These are phyloP conservation scores for Teinopalpus imperialis DNA, from an alignment of 2,888 invertebrate species.

Conservation along the genomic window DNA sequence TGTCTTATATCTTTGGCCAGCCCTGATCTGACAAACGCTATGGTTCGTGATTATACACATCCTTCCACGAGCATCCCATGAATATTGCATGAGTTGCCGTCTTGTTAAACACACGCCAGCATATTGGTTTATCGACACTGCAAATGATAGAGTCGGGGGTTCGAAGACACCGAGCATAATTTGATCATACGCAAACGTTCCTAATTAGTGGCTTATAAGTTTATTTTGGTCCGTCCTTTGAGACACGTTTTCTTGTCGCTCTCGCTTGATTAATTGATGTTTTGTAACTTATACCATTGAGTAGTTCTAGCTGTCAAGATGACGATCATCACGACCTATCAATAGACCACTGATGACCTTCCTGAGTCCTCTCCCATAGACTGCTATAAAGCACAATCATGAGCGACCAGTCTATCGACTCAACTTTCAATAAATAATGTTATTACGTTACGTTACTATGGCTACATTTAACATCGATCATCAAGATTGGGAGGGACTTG, in stretches of 20 bases:
- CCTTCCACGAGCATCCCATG: conserved; percentile 54
- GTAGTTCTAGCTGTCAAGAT: background rate
- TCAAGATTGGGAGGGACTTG: no score
- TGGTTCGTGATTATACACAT: conserved; percentile 63
- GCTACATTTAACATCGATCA: no score
- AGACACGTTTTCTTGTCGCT: background rate
- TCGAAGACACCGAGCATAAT: conserved; percentile 18
- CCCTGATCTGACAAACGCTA: conserved; percentile 50
- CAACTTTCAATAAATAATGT: no score
- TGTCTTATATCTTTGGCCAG: no score
- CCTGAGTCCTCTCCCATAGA: no score
- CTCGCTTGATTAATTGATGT: background rate
- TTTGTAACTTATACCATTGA: background rate
- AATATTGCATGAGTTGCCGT: conserved; percentile 61
- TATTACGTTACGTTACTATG: no score
- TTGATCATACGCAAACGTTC: conserved; percentile 13
- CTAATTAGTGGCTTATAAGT: background rate
- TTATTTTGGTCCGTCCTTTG: conserved; percentile 14
- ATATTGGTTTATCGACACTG: conserved; percentile 63
- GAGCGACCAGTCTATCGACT: no score
- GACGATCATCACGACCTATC: background rate
- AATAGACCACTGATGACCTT: no score
- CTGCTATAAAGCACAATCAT: no score
- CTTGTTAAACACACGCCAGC: conserved; percentile 77
- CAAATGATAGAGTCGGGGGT: conserved; percentile 47